Conservation (phyloP, 2,888 invertebrate genomes). For the Ametastegia equiseti region DNA sequence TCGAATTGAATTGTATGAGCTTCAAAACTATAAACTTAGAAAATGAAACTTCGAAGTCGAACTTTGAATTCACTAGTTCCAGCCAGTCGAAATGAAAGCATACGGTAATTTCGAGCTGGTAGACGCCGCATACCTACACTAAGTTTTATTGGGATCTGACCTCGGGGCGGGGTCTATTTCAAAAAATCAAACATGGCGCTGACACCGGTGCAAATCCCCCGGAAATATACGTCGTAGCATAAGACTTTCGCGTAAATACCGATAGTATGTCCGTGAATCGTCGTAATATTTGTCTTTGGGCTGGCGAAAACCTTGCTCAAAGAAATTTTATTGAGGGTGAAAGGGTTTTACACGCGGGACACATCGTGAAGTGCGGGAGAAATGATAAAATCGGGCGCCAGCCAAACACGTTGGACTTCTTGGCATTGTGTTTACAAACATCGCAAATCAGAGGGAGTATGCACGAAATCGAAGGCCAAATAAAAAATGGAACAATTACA, state of each 20-base stretch:
- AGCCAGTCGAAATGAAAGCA: too few relatives aligned
- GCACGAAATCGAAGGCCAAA: background rate
- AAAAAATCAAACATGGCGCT: constrained; percentile 4
- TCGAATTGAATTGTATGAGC: too few relatives aligned
- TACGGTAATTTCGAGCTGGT: too few relatives aligned
- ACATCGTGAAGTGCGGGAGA: background rate
- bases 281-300: background rate
- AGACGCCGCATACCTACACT: too few relatives aligned
- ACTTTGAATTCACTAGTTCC: too few relatives aligned
- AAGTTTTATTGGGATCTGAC: constrained; percentile 37
- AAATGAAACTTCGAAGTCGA: too few relatives aligned
- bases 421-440: background rate
- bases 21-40: too few relatives aligned
- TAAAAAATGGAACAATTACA: background rate
- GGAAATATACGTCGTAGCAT: background rate
- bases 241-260: background rate
- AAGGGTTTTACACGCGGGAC: background rate
- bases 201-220: background rate
- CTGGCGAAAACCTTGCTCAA: background rate
- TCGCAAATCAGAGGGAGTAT: background rate
- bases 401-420: background rate
- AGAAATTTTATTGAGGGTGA: constrained; percentile 7
- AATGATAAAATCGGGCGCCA: background rate
- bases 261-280: background rate
- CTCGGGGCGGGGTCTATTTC: constrained; percentile 14